These are phyloP conservation scores for Meteorus cinctellus DNA, from an alignment of 2,888 invertebrate species.

Conservation along the genomic window DNA sequence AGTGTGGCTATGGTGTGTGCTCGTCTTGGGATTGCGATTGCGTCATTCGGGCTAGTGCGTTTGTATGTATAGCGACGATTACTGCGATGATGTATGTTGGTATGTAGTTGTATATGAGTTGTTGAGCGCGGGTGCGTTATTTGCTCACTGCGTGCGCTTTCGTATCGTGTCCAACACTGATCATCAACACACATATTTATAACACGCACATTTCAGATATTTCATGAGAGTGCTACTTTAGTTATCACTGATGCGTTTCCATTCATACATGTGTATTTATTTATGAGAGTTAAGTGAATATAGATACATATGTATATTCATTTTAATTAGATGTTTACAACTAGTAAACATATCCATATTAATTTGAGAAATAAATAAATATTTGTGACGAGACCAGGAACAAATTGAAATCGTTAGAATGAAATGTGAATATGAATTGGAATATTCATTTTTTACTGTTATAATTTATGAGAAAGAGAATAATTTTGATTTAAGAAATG, in stretches of 20 bases:
- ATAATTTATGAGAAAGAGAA: no score
- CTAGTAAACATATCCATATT: no score
- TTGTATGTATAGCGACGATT: conserved; percentile 9
- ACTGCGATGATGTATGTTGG: neutral
- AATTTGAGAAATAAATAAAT: no score
- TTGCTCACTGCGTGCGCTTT: conserved; percentile 12
- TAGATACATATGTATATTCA: neutral
- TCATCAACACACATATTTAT: conserved; percentile 3
- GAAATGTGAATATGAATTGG: no score
- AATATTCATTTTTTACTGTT: no score
- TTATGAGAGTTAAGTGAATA: neutral
- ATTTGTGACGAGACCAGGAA: no score
- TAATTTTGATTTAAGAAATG: no score
- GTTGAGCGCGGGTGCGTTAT: conserved; percentile 22
- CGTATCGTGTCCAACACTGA: conserved; percentile 1
- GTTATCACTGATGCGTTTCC: neutral
- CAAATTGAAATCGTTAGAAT: no score
- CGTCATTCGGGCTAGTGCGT: conserved; percentile 56
- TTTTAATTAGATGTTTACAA: no score
- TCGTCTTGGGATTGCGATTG: conserved; percentile 48
- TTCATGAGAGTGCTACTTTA: conserved; percentile 38
- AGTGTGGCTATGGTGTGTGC: conserved; percentile 12
- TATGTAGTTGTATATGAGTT: neutral
- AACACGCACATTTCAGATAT: conserved; percentile 37
- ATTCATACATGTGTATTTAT: conserved; percentile 11